phyloP scores from a whole-genome alignment of 2,113 vertebrate species.

The Bos javanicus region DNA sequence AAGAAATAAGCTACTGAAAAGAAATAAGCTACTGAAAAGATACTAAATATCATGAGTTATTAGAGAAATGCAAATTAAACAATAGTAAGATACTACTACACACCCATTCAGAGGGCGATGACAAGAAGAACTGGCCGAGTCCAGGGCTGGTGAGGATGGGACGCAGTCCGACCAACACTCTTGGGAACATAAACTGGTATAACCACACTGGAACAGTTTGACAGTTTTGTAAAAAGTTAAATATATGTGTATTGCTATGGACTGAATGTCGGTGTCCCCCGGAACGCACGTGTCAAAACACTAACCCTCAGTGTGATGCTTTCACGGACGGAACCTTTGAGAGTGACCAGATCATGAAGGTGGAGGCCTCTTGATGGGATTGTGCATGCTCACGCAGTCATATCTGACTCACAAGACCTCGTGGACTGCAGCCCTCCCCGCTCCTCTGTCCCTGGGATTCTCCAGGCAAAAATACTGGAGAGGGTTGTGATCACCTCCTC shows the following conservation, averaged over 20 bases:
- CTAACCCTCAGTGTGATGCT: background rate
- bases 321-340: background rate
- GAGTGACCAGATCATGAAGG: background rate
- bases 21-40: background rate
- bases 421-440: background rate
- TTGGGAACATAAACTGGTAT: background rate
- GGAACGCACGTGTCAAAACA: accelerated
- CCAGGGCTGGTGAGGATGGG: accelerated
- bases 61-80: background rate
- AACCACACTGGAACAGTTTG: accelerated
- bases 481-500: background rate
- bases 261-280: accelerated
- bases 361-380: background rate
- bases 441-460: background rate
- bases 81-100: accelerated
- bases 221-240: background rate
- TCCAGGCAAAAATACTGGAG: background rate
- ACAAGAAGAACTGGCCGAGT: accelerated
- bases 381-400: background rate
- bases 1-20: background rate
- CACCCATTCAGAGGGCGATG: accelerated
- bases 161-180: accelerated
- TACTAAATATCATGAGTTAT: background rate
- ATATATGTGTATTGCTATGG: background rate
- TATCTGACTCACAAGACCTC: background rate